Percentiles rank a stretch among this genome's conserved stretches.
Conservation (phyloP, 2,797 vertebrate genomes). For the Etheostoma nigrum region DNA sequence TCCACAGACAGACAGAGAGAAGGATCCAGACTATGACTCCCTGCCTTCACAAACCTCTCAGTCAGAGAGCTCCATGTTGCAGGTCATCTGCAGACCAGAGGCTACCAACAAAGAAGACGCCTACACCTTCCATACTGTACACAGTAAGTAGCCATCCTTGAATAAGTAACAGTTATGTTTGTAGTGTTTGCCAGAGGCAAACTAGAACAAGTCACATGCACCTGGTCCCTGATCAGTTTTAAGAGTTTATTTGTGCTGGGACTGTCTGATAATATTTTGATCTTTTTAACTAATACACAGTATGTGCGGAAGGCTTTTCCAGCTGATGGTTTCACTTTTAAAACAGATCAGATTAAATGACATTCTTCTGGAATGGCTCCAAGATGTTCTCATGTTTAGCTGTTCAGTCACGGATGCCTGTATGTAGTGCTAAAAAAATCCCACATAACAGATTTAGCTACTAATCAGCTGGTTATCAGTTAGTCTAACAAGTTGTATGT, state of each 20-base stretch:
- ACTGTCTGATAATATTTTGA: constrained; percentile 12
- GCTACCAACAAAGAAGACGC: constrained; percentile 89
- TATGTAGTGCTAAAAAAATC: constrained; percentile 17
- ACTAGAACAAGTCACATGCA: background rate
- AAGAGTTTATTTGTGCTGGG: background rate
- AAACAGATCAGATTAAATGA: constrained; percentile 40
- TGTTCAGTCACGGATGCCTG: background rate
- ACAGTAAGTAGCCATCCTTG: constrained; percentile 78
- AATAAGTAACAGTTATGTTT: background rate
- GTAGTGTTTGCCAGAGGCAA: background rate
- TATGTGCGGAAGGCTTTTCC: constrained; percentile 1
- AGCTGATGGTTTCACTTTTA: constrained; percentile 31
- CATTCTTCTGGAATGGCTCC: constrained; percentile 37
- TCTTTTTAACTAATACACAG: constrained; percentile 13
- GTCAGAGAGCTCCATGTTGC: constrained; percentile 96
- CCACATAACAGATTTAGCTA: background rate
- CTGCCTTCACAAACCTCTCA: constrained; percentile 92
- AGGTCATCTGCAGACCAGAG: constrained; percentile 97
- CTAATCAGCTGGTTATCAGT: constrained; percentile 6
- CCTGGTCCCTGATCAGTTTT: background rate
- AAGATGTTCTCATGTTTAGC: constrained; percentile 25
- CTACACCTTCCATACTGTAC: constrained; percentile 88
- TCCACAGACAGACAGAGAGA: constrained; percentile 87
- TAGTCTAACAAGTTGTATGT: constrained; percentile 12
- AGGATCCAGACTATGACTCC: constrained; percentile 88